Conservation (phyloP, 2,888 invertebrate genomes). For the Smittia sp. region DNA sequence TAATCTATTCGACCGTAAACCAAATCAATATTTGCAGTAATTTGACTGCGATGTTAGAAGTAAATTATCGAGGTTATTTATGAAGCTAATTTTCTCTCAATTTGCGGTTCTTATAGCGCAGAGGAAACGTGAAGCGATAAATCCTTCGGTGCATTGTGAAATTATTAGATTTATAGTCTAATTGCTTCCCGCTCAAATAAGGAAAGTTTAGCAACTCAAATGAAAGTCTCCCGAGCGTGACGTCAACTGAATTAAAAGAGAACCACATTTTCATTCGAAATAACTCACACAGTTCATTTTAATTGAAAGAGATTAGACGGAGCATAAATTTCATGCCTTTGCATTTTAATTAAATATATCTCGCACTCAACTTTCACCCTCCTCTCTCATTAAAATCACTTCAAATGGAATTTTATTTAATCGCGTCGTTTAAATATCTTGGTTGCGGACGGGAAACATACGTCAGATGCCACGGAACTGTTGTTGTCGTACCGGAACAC, state of each 20-base stretch:
- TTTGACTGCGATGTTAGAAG: neutral
- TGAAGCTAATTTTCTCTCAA: constrained; percentile 31
- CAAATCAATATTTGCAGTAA: neutral
- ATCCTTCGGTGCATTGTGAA: constrained; percentile 38
- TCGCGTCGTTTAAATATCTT: constrained; percentile 18
- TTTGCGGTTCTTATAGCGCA: constrained; percentile 15
- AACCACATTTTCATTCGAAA: neutral
- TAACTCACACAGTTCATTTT: constrained; percentile 12
- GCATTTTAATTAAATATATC: constrained; percentile 37
- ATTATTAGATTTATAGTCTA: constrained; percentile 41
- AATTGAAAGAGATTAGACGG: constrained; percentile 37
- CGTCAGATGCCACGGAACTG: no score
- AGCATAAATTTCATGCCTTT: constrained; percentile 40
- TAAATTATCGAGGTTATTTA: constrained; percentile 28
- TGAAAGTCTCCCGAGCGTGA: neutral
- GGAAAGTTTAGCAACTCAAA: neutral
- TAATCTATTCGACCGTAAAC: neutral
- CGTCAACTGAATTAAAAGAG: neutral
- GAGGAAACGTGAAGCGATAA: constrained; percentile 29
- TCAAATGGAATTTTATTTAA: constrained; percentile 26
- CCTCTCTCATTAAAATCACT: constrained; percentile 9
- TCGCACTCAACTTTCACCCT: neutral
- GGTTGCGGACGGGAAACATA: neutral
- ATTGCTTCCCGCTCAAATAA: constrained; percentile 36
- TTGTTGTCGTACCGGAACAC: no score